Conservation (phyloP, 2,888 invertebrate genomes). For the Morinoia aosen region DNA sequence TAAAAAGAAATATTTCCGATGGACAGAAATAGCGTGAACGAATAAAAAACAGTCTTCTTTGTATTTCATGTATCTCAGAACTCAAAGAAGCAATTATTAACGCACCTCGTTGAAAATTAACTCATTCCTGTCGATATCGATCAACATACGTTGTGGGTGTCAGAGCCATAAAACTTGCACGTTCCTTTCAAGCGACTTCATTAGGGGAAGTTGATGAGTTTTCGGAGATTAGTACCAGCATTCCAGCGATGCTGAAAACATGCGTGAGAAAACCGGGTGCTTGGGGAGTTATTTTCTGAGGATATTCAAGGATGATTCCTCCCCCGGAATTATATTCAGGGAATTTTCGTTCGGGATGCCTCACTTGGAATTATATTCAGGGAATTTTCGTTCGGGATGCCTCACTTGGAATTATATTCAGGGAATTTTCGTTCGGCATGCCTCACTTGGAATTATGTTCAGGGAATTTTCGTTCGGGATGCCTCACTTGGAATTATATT, state of each 20-base stretch:
- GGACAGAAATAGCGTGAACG: neutral
- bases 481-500: too few relatives aligned
- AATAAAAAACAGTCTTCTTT: neutral
- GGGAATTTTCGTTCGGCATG: too few relatives aligned
- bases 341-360: neutral
- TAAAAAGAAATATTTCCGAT: neutral
- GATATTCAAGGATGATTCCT: neutral
- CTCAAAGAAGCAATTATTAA: too few relatives aligned
- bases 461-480: too few relatives aligned
- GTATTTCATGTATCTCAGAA: too few relatives aligned
- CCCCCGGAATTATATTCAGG: neutral
- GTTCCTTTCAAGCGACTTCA: neutral
- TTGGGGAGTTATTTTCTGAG: neutral
- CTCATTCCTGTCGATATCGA: neutral
- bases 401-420: too few relatives aligned
- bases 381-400: too few relatives aligned
- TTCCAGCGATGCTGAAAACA: too few relatives aligned
- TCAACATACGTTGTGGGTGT: neutral
- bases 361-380: too few relatives aligned
- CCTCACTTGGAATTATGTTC: too few relatives aligned
- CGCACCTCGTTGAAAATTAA: neutral
- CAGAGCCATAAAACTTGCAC: neutral
- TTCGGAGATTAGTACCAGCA: neutral
- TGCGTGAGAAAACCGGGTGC: neutral
- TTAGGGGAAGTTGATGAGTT: neutral